phyloP scores from a whole-genome alignment of 2,797 vertebrate species.

The Oreortyx pictus region DNA sequence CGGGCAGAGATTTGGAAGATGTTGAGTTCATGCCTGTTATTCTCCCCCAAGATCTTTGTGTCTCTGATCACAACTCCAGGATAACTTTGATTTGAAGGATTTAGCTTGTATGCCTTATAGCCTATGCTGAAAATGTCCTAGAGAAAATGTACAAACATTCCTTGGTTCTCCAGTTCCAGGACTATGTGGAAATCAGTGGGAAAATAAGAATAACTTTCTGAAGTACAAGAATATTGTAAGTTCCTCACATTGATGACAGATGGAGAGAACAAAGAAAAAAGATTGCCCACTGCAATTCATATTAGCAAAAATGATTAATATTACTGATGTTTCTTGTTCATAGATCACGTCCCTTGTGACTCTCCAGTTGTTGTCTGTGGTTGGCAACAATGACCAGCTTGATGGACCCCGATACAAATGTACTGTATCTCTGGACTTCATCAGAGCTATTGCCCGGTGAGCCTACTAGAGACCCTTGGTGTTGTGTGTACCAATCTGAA shows the following conservation, averaged over 20 bases:
- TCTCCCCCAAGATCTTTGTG: neutral
- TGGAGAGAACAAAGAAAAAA: neutral
- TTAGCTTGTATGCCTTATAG: neutral
- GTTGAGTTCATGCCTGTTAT: neutral
- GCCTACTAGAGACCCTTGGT: neutral
- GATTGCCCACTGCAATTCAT: neutral
- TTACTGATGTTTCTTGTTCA: neutral
- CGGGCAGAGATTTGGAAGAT: constrained; percentile 1
- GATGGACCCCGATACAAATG: constrained; percentile 96
- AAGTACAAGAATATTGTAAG: neutral
- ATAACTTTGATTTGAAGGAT: neutral
- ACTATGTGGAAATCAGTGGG: neutral
- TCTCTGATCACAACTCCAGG: neutral
- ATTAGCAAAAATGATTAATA: neutral
- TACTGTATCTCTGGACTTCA: constrained; percentile 93
- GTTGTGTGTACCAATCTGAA: neutral
- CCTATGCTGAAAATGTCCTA: neutral
- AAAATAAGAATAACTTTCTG: neutral
- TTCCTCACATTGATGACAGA: neutral
- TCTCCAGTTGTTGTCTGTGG: constrained; percentile 88
- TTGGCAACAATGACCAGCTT: constrained; percentile 92
- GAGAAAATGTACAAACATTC: neutral
- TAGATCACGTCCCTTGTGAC: constrained; percentile 86
- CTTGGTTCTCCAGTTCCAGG: neutral
- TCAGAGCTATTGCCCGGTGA: constrained; percentile 86